Percentiles rank a stretch among this genome's conserved stretches.
Evolutionary conservation across 2,888 invertebrate genomes (phyloP).

Genomic region (Shargacucullia verbasci): DNA sequence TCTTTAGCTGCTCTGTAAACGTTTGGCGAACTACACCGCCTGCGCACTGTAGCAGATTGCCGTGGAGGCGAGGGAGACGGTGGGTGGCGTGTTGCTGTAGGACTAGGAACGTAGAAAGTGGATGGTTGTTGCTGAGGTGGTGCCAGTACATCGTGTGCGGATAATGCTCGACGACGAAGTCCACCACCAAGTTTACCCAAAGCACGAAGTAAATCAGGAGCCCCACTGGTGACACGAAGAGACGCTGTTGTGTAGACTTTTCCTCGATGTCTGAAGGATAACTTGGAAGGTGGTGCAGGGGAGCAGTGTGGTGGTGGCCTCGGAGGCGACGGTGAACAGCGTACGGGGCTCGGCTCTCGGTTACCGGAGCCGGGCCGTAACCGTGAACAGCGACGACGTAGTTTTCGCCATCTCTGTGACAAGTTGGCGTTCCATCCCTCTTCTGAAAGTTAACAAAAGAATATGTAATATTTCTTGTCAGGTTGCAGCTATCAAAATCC

Average conservation of each 20-base stretch:
- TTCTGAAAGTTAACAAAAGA: constrained; percentile 83
- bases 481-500: no score
- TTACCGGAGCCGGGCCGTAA: constrained; percentile 90
- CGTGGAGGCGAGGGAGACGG: constrained; percentile 80
- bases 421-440: constrained; percentile 93
- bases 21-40: constrained; percentile 85
- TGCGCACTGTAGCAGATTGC: constrained; percentile 76
- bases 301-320: constrained; percentile 85
- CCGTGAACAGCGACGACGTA: constrained; percentile 92
- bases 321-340: constrained; percentile 89
- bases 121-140: constrained; percentile 88
- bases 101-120: constrained; percentile 92
- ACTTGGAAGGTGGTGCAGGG: constrained; percentile 82
- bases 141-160: constrained; percentile 91
- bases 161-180: constrained; percentile 90
- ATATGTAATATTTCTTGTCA: no score
- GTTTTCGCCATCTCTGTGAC: constrained; percentile 93
- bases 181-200: constrained; percentile 92
- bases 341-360: constrained; percentile 87
- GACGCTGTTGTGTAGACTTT: constrained; percentile 87
- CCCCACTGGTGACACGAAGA: constrained; percentile 87
- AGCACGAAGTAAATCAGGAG: constrained; percentile 91
- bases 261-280: constrained; percentile 85
- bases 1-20: constrained; percentile 76
- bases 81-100: constrained; percentile 83